Percentiles rank a stretch among this genome's conserved stretches.
phyloP scores from a whole-genome alignment of 2,113 vertebrate species.

The Toxotes chatareus region DNA sequence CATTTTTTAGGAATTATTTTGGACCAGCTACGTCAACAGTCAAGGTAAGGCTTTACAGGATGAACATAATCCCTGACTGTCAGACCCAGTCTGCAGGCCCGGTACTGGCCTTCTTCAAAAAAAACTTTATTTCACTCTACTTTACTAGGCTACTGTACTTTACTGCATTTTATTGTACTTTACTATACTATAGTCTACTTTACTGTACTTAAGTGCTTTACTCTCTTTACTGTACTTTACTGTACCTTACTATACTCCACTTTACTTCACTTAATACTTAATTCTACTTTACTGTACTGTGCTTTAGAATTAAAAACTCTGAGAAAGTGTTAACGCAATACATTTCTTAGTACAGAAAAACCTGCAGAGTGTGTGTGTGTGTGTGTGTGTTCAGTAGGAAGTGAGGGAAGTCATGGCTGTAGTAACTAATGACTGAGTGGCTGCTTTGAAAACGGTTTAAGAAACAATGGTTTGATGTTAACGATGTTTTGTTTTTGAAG shows the following conservation, averaged over 20 bases:
- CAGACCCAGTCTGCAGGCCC: background rate
- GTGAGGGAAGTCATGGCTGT: background rate
- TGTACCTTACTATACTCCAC: too few relatives aligned
- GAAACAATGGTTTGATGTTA: background rate
- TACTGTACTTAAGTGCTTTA: too few relatives aligned
- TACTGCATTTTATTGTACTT: too few relatives aligned
- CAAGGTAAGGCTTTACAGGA: conserved; percentile 63
- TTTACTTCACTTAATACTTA: too few relatives aligned
- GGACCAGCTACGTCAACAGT: conserved; percentile 58
- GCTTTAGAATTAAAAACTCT: too few relatives aligned
- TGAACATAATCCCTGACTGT: background rate
- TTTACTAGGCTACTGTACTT: too few relatives aligned
- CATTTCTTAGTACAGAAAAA: too few relatives aligned
- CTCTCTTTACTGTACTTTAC: too few relatives aligned
- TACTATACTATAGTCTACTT: too few relatives aligned
- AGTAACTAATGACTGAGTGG: background rate
- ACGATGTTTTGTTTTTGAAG: conserved; percentile 57
- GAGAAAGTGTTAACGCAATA: too few relatives aligned
- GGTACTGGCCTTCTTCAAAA: background rate
- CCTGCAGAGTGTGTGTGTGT: background rate
- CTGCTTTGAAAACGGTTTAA: background rate
- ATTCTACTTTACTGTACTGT: too few relatives aligned
- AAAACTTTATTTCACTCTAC: too few relatives aligned
- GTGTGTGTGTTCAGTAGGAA: background rate
- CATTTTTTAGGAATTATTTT: conserved; percentile 62